Percentiles rank a stretch among this genome's conserved stretches.
Conservation (phyloP, 2,888 invertebrate genomes). For the Plagodis dolabraria region DNA sequence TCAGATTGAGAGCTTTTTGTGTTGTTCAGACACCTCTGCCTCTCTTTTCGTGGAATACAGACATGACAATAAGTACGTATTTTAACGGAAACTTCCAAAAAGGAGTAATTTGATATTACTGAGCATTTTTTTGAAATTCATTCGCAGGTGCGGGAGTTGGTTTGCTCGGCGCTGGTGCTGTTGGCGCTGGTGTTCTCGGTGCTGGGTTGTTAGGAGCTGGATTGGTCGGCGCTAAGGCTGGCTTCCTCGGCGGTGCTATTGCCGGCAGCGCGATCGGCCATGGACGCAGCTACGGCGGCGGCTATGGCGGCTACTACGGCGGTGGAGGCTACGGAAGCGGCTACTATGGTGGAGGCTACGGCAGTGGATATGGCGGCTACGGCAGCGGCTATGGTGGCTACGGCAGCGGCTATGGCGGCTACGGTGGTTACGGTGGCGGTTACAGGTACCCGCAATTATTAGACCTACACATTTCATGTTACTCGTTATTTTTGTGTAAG, state of each 20-base stretch:
- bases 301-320: constrained; percentile 37
- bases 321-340: constrained; percentile 45
- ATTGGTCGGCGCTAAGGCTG: constrained; percentile 64
- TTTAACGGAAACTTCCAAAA: neutral
- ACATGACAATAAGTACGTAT: neutral
- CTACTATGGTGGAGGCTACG: constrained; percentile 40
- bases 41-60: neutral
- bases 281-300: constrained; percentile 52
- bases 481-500: neutral
- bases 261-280: constrained; percentile 52
- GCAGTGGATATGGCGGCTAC: constrained; percentile 40
- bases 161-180: constrained; percentile 52
- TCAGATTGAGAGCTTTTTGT: no score
- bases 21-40: no score
- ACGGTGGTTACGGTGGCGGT: constrained; percentile 24
- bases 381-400: constrained; percentile 34
- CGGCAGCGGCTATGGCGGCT: constrained; percentile 36
- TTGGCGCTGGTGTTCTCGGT: constrained; percentile 58
- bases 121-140: neutral
- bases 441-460: constrained; percentile 41
- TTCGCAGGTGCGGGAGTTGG: constrained; percentile 53
- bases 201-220: constrained; percentile 68
- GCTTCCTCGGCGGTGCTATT: constrained; percentile 69
- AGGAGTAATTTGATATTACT: neutral
- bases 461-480: neutral